phyloP scores from a whole-genome alignment of 2,888 invertebrate genomes.

The Stenichneumon culpator region DNA sequence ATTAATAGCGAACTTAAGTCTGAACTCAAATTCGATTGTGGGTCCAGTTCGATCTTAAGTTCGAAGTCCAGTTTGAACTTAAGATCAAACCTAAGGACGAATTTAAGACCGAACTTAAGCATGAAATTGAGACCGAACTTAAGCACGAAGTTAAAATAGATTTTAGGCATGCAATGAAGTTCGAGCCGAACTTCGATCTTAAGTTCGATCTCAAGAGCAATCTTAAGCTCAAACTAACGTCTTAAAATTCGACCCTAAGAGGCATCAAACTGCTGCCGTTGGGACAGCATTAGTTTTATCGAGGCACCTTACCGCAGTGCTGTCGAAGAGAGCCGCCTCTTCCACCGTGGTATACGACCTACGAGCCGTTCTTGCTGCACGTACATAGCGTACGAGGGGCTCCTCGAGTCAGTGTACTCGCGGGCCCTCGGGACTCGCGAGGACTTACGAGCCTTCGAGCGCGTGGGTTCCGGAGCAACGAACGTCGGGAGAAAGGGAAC shows the following conservation, averaged over 20 bases:
- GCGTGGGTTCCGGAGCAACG: slow-evolving; percentile 68
- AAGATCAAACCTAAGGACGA: too few species aligned
- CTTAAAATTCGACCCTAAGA: neutral
- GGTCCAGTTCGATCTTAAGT: too few species aligned
- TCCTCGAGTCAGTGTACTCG: slow-evolving; percentile 51
- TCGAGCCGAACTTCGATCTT: too few species aligned
- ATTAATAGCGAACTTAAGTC: too few species aligned
- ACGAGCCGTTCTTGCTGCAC: slow-evolving; percentile 10
- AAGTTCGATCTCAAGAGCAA: too few species aligned
- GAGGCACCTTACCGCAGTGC: slow-evolving; percentile 40
- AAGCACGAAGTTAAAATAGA: too few species aligned
- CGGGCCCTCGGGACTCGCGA: slow-evolving; percentile 7
- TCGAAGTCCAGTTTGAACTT: too few species aligned
- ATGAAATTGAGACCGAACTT: too few species aligned
- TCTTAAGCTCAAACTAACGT: too few species aligned
- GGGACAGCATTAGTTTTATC: slow-evolving; percentile 37
- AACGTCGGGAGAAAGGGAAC: slow-evolving; percentile 59
- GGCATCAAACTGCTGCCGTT: neutral
- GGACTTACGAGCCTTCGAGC: slow-evolving; percentile 14
- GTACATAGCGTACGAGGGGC: slow-evolving; percentile 20
- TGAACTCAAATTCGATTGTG: too few species aligned
- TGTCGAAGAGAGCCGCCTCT: neutral
- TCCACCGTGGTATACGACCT: neutral
- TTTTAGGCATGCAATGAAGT: too few species aligned
- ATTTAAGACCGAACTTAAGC: too few species aligned